phyloP scores from a whole-genome alignment of 2,113 vertebrate genomes.

The Fulica atra region DNA sequence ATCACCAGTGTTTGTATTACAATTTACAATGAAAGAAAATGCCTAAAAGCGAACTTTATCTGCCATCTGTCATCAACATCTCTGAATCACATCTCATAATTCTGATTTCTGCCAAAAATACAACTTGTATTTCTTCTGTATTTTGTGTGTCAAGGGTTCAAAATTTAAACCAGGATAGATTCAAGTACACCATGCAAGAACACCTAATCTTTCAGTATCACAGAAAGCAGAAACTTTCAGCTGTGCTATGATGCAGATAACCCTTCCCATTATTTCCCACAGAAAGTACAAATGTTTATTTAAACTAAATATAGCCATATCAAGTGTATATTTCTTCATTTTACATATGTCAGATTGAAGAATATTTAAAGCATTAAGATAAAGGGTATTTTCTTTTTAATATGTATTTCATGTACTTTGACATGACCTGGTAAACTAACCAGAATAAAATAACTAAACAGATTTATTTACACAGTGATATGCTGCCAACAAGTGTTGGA shows the following conservation, averaged over 20 bases:
- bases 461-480: constrained; percentile 8
- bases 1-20: background rate
- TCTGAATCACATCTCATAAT: background rate
- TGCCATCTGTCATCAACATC: background rate
- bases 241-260: constrained; percentile 5
- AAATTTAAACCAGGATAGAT: background rate
- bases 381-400: constrained; percentile 28
- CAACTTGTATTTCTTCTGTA: background rate
- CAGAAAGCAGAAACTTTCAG: background rate
- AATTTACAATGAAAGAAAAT: background rate
- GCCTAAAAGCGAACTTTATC: background rate
- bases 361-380: background rate
- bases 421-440: constrained; percentile 7
- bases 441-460: background rate
- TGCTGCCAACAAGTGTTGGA: constrained; percentile 8
- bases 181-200: background rate
- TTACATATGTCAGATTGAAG: background rate
- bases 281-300: background rate
- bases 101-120: background rate
- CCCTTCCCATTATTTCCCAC: constrained; percentile 13
- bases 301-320: constrained; percentile 15
- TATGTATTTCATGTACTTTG: background rate
- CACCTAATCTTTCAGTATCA: background rate
- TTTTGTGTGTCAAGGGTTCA: background rate
- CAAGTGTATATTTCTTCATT: background rate